Conservation (phyloP, 2,113 vertebrate species). For the Hystrix brachyura region DNA sequence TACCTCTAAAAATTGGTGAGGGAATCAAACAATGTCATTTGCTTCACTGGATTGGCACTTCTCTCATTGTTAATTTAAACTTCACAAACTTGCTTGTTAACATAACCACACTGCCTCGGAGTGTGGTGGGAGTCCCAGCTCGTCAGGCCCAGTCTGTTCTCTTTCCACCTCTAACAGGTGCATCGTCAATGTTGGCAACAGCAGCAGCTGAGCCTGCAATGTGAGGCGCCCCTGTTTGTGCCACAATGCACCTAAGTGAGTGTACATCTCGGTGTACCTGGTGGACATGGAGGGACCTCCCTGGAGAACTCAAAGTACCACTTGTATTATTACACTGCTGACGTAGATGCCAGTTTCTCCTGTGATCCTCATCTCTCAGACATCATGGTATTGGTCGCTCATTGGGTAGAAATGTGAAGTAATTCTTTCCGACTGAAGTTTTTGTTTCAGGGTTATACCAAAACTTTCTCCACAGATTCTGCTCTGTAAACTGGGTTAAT, state of each 20-base stretch:
- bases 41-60: not conserved
- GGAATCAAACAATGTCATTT: not conserved
- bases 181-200: not conserved
- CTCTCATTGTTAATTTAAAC: not conserved
- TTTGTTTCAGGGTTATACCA: not conserved
- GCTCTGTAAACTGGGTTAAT: not conserved
- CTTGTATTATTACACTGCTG: not conserved
- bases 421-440: not conserved
- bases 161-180: not conserved
- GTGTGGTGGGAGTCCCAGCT: not conserved
- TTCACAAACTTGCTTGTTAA: not conserved
- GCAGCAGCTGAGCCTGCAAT: not conserved
- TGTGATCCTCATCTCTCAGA: not conserved
- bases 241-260: not conserved
- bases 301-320: accelerated
- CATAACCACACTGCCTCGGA: not conserved
- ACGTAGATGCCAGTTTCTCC: not conserved
- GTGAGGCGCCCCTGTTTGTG: not conserved
- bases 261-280: not conserved
- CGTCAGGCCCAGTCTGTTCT: not conserved
- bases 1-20: not conserved
- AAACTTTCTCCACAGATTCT: not conserved
- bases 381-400: not conserved
- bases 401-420: not conserved
- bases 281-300: not conserved